phyloP scores from a whole-genome alignment of 92 coral and sea anemone genomes.

The Palythoa grandiflora region DNA sequence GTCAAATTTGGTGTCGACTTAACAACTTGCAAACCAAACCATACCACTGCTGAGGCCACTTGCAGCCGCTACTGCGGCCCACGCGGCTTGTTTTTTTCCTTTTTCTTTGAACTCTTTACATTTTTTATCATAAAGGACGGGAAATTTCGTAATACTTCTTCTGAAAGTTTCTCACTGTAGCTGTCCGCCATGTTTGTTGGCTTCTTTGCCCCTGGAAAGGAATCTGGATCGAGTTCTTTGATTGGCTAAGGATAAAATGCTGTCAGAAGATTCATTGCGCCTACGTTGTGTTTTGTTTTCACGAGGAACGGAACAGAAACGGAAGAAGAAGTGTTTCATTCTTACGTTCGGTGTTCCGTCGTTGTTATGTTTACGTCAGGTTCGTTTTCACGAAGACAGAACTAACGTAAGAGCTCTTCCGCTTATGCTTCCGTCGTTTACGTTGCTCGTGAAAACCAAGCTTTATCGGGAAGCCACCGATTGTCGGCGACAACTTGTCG shows the following conservation, averaged over 20 bases:
- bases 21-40: neutral
- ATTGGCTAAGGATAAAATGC: no score
- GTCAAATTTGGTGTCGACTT: neutral
- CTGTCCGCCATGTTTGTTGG: constrained; percentile 36
- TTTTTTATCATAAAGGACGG: constrained; percentile 69
- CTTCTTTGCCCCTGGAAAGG: neutral
- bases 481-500: no score
- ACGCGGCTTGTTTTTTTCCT: constrained; percentile 60
- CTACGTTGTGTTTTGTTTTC: no score
- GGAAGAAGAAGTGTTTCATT: no score
- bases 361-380: neutral
- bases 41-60: neutral
- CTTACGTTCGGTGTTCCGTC: no score
- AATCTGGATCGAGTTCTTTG: neutral
- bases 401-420: no score
- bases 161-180: constrained; percentile 54
- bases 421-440: no score
- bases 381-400: no score
- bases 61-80: constrained; percentile 64
- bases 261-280: no score
- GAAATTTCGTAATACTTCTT: constrained; percentile 66
- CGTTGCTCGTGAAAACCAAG: no score
- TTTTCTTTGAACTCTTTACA: constrained; percentile 59
- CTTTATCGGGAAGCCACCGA: no score
- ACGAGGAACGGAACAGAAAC: no score